These are phyloP conservation scores for Fukomys damarensis DNA, from an alignment of 2,113 vertebrate species.

Conservation along the genomic window DNA sequence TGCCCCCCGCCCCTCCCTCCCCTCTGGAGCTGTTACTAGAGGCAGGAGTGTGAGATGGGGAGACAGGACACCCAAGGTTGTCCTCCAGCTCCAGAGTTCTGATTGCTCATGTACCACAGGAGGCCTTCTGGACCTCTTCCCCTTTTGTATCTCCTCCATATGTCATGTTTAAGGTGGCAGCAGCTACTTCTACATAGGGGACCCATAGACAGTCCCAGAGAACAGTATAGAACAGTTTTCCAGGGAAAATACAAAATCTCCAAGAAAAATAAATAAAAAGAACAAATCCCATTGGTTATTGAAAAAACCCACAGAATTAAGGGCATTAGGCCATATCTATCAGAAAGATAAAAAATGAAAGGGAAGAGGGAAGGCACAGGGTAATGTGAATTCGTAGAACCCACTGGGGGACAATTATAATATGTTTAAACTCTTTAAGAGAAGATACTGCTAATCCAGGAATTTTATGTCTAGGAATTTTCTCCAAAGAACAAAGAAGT, in stretches of 20 bases:
- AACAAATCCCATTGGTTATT: neutral
- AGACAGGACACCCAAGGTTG: too few species aligned
- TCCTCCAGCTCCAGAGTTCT: neutral
- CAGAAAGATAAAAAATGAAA: slow-evolving; percentile 9
- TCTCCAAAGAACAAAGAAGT: slow-evolving; percentile 7
- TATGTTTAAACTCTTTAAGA: slow-evolving; percentile 16
- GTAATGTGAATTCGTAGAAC: neutral
- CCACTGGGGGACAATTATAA: neutral
- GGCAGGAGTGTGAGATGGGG: neutral
- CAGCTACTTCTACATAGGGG: neutral
- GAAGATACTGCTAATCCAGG: neutral
- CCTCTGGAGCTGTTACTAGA: neutral
- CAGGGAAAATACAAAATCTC: neutral
- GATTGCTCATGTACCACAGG: neutral
- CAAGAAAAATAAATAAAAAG: neutral
- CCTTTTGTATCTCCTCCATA: neutral
- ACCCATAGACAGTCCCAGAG: neutral
- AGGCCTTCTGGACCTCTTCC: neutral
- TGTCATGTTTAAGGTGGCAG: neutral
- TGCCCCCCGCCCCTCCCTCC: neutral
- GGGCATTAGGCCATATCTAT: neutral
- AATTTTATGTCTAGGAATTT: slow-evolving; percentile 33
- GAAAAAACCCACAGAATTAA: neutral
- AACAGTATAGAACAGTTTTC: neutral
- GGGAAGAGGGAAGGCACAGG: neutral